A percentile compares a stretch with the other conserved stretches of the same genome.
Conservation (phyloP, 2,113 vertebrate genomes). For the Sinosuthora webbiana region DNA sequence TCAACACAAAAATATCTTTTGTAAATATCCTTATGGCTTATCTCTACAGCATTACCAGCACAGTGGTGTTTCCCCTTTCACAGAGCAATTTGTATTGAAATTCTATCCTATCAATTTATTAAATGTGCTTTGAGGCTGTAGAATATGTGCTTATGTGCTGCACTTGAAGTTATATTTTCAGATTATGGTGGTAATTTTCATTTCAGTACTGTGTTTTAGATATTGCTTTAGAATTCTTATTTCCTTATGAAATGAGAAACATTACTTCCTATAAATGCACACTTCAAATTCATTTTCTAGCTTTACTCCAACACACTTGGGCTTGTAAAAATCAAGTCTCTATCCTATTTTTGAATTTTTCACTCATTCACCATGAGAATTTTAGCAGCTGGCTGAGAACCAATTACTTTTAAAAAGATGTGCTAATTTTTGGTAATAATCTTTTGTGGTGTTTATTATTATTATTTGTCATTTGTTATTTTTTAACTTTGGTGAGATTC, state of each 20-base stretch:
- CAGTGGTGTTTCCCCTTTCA: background rate
- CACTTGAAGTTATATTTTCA: background rate
- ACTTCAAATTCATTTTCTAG: background rate
- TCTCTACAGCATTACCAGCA: background rate
- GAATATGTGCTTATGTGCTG: background rate
- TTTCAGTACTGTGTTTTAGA: background rate
- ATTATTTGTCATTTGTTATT: background rate
- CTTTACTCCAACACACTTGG: background rate
- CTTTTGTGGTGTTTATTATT: background rate
- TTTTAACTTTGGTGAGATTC: background rate
- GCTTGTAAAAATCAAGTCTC: background rate
- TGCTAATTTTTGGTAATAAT: background rate
- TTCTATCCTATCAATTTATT: background rate
- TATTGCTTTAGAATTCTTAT: background rate
- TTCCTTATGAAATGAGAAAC: background rate
- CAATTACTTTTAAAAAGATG: background rate
- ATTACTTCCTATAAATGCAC: background rate
- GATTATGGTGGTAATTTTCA: background rate
- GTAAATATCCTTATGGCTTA: background rate
- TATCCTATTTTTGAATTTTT: background rate
- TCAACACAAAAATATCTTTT: background rate
- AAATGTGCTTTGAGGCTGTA: background rate
- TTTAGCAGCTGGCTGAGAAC: background rate
- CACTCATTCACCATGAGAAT: background rate
- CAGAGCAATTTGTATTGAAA: background rate